Base-by-base conservation (phyloP, 2,888 invertebrate genomes). In the Rhagonycha lutea region DNA sequence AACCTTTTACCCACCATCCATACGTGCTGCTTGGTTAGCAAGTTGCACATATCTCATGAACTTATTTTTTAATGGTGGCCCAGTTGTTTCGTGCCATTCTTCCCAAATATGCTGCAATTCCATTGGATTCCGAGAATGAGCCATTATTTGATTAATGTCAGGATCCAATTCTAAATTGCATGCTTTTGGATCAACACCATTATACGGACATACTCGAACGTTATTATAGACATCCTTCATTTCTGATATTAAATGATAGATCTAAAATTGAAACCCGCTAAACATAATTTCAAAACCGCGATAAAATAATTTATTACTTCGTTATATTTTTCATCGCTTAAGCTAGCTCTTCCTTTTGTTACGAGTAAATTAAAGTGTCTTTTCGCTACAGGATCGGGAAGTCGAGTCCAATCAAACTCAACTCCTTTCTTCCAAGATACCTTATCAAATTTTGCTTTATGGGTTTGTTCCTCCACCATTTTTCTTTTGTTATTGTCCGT, bases 141-240 rank as follows among this genome's bases (percentile, higher is more conserved):
- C 92, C 88, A 95, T 89, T 60, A 94, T 91, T 76, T 84, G 89
- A 3, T 87, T 90, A 61, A 94, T 89, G 82, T 94, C 94, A 61
- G 91, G 90, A 73, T 91, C 91, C n/a, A 91, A 82, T 79, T 91
- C 90, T 87, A 92, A 88, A 80, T 91, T 91, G 80, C 92, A 92
- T 82, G 90, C 91, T 70, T 88, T 87, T 14, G 79, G 80, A 70
- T 90, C 90, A 71, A 89, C 89, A 1, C 89, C 90, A 83, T 91
- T 87, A 78, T 88, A 94, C 0, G 94, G 93, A 81, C 95, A 95
- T 32, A 95, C 90, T 83, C 92, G 92, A 0, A 93, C 92, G 14
- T 92, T 91, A 76, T 93, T 92, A 87, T 94, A 95, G 26, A 92
- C 89, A 81, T 94, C 94, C 83, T 94, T 94, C 95, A 95, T 95